phyloP scores from a whole-genome alignment of 2,113 vertebrate species.

The Ceyx cyanopectus region DNA sequence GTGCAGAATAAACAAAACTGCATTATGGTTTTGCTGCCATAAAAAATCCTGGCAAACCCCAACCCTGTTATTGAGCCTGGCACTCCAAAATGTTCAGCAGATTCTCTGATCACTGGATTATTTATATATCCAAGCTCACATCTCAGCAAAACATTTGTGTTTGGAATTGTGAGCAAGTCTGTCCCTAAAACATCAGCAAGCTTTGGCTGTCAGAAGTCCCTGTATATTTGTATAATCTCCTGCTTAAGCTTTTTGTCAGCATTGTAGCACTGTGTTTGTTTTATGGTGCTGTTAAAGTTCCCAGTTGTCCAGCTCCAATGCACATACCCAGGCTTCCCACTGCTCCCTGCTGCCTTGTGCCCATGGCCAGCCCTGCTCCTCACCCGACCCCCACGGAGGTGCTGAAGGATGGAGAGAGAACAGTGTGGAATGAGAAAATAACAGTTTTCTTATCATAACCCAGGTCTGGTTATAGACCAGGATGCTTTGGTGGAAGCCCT shows the following conservation, averaged over 20 bases:
- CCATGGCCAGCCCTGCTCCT: not conserved
- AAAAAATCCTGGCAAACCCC: not conserved
- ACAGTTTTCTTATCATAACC: not conserved
- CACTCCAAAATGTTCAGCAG: not conserved
- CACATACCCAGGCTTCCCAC: not conserved
- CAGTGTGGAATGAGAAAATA: not conserved
- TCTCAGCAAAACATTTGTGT: not conserved
- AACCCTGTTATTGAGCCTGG: not conserved
- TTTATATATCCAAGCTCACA: not conserved
- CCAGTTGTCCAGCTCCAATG: not conserved
- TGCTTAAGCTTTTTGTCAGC: not conserved
- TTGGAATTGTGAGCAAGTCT: not conserved
- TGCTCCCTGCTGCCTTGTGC: not conserved
- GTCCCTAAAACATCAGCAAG: not conserved
- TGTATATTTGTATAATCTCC: not conserved
- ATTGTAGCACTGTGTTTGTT: not conserved
- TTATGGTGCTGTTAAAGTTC: not conserved
- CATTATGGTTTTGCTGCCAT: not conserved
- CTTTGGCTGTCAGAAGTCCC: not conserved
- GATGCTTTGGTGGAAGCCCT: conserved; percentile 83
- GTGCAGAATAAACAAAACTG: not conserved
- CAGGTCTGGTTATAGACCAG: conserved; percentile 85
- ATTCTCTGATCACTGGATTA: not conserved
- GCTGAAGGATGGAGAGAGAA: not conserved
- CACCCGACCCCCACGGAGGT: not conserved